Base-by-base conservation (phyloP, 2,888 invertebrate genomes). In the Philhelius pedissequus region DNA sequence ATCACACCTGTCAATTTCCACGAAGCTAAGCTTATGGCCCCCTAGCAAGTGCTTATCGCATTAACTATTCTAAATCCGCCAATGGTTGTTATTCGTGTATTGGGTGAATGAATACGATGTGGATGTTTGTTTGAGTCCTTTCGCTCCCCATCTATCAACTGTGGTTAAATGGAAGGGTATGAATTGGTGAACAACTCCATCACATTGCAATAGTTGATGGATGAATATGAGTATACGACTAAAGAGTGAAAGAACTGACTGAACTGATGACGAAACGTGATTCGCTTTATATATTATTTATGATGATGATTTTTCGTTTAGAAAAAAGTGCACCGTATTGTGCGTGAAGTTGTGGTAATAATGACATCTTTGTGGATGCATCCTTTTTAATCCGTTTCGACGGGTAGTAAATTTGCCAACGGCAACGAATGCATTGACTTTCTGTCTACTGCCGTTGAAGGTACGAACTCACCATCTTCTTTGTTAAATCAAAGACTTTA, bases 311-410 rank as follows among this genome's bases (percentile, higher is more conserved):
- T 78, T 78, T 74, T 69, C 15, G 25, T 27, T 60, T 11, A 27
- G 40, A 60, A 60, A 62, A 43, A 4, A 56, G 43, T 20, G 70
- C 30, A 27, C 45, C 45, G n/a, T n/a, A 71, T 84, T 84, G 83
- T 84, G 50, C 69, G 56, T 68, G 56, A 78, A 79, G 78, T 83
- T 83, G 80, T 35, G 71, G 79, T 71, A 68, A 76, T 84, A 84
- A 80, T 80, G 80, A 54, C 80, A 76, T 84, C 80, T 75, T 80
- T 80, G 66, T 56, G 64, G 80, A 40, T 80, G 84, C 79, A 80
- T 80, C 60, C 71, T 75, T 79, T 32, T 79, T 43, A 54, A 62
- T 52, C 38, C 56, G 13, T 48, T 22, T 7, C 48, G 22, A 5
- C 22, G 52, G 60, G 38, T 11, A 73, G 62, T 73, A 52, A 54